phyloP scores from a whole-genome alignment of 2,797 vertebrate species.

The Sebastes alutus region DNA sequence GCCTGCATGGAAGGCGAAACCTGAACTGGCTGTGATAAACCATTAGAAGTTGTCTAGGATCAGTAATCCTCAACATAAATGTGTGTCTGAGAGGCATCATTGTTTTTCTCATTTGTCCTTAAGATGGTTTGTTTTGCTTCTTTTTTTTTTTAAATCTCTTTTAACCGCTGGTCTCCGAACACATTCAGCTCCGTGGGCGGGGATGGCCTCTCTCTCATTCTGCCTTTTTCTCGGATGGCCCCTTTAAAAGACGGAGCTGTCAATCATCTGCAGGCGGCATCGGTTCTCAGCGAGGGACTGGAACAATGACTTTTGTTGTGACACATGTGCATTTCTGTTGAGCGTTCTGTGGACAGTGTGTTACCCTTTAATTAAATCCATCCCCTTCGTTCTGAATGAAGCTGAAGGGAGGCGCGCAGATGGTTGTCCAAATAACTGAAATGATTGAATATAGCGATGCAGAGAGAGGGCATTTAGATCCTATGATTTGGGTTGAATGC shows the following conservation, averaged over 20 bases:
- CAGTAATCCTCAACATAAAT: slow-evolving; percentile 17
- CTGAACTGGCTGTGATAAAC: slow-evolving; percentile 28
- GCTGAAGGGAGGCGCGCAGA: slow-evolving; percentile 25
- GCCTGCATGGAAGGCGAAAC: slow-evolving; percentile 37
- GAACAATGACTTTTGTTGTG: slow-evolving; percentile 89
- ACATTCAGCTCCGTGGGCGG: slow-evolving; percentile 50
- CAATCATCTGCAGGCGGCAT: slow-evolving; percentile 67
- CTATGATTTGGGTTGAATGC: not conserved
- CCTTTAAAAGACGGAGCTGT: slow-evolving; percentile 72
- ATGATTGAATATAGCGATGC: slow-evolving; percentile 9
- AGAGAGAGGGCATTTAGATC: slow-evolving; percentile 13
- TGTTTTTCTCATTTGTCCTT: slow-evolving; percentile 21
- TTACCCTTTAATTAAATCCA: slow-evolving; percentile 58
- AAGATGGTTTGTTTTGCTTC: slow-evolving; percentile 47
- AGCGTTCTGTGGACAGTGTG: slow-evolving; percentile 30
- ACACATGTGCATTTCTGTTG: slow-evolving; percentile 50
- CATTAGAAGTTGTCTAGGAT: slow-evolving; percentile 33
- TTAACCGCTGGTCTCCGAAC: slow-evolving; percentile 35
- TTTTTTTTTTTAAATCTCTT: slow-evolving; percentile 33
- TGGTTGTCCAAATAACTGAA: slow-evolving; percentile 23
- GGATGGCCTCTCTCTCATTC: slow-evolving; percentile 52
- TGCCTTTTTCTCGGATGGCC: slow-evolving; percentile 62
- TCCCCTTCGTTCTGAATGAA: slow-evolving; percentile 25
- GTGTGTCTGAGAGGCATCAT: not conserved
- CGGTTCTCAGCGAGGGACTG: slow-evolving; percentile 34